Evolutionary conservation across 2,888 invertebrate genomes (phyloP).

Genomic region (Atethmia centrago): DNA sequence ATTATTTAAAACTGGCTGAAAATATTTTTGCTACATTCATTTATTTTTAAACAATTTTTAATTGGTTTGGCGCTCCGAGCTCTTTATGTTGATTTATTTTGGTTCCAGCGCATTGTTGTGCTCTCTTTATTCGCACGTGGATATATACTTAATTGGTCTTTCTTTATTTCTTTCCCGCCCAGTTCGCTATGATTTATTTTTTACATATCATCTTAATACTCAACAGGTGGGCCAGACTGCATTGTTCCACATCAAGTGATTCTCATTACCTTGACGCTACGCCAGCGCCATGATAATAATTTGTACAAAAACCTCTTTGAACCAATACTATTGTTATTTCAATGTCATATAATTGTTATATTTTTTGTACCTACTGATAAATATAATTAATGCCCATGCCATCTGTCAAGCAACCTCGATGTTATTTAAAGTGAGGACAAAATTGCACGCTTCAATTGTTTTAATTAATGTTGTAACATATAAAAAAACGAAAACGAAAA

Average conservation of each 20-base stretch:
- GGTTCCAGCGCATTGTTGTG: too few species aligned
- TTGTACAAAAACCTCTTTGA: conserved; percentile 67
- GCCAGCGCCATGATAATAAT: conserved; percentile 49
- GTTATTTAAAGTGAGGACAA: conserved; percentile 43
- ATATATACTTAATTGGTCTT: too few species aligned
- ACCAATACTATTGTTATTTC: conserved; percentile 73
- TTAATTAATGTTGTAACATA: background rate
- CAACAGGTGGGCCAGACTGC: conserved; percentile 2
- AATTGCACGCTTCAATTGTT: conserved; percentile 31
- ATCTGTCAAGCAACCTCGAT: conserved; percentile 61
- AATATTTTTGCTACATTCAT: too few species aligned
- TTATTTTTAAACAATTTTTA: too few species aligned
- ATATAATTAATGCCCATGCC: conserved; percentile 64
- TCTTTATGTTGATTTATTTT: too few species aligned
- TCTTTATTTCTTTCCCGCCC: too few species aligned
- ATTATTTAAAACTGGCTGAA: too few species aligned
- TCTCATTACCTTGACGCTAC: conserved; percentile 33
- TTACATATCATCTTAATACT: too few species aligned
- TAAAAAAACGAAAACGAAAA: too few species aligned
- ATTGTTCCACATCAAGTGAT: conserved; percentile 15
- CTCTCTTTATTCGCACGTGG: too few species aligned
- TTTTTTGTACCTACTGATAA: conserved; percentile 67
- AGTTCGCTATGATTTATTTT: too few species aligned
- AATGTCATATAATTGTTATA: conserved; percentile 73
- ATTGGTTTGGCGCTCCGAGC: too few species aligned